A percentile compares a stretch with the other conserved stretches of the same genome.
phyloP scores from a whole-genome alignment of 2,113 vertebrate species.

The Saimiri boliviensis region DNA sequence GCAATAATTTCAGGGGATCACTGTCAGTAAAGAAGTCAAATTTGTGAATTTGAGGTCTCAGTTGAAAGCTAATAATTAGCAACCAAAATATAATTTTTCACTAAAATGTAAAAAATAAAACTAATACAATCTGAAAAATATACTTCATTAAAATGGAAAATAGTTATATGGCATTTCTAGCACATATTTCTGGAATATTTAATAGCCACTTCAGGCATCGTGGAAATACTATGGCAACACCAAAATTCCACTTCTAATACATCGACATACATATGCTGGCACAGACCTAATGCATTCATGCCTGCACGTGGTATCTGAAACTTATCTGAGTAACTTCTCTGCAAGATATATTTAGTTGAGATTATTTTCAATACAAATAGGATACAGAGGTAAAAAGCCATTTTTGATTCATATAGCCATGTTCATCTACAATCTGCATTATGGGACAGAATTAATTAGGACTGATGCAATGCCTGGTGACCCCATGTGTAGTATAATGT shows the following conservation, averaged over 20 bases:
- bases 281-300: background rate
- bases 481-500: background rate
- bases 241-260: conserved; percentile 8
- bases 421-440: background rate
- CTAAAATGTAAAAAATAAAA: conserved; percentile 11
- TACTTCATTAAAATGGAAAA: conserved; percentile 43
- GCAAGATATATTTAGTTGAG: background rate
- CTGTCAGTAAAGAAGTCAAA: background rate
- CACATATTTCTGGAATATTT: conserved; percentile 25
- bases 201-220: conserved; percentile 37
- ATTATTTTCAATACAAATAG: background rate
- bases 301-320: background rate
- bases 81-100: background rate
- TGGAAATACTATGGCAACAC: conserved; percentile 21
- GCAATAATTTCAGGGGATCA: background rate
- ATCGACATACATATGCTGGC: background rate
- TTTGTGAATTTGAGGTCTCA: background rate
- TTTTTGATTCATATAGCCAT: background rate
- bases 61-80: background rate
- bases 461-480: background rate
- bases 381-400: background rate
- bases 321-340: background rate
- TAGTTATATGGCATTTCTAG: background rate
- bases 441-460: background rate
- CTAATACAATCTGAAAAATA: conserved; percentile 49